Percentiles rank a stretch among this genome's conserved stretches.
Conservation (phyloP, 2,888 invertebrate genomes). For the Mesorhabditis sp. region DNA sequence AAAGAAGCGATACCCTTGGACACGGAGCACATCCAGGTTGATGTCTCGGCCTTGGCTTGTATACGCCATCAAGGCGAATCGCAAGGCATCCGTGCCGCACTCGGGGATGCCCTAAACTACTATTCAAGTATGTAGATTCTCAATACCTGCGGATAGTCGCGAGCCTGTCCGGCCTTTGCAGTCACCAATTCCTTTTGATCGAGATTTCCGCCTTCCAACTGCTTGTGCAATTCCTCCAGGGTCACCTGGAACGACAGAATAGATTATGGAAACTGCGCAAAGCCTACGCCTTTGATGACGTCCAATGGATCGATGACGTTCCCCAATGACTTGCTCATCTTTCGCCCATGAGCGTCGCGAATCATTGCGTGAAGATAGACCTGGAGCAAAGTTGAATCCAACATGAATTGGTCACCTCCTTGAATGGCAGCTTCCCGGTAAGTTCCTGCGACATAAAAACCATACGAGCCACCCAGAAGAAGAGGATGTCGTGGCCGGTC, state of each 20-base stretch:
- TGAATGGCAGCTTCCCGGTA: constrained; percentile 85
- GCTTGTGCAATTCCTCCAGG: constrained; percentile 73
- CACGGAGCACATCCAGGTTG: constrained; percentile 88
- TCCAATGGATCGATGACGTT: constrained; percentile 96
- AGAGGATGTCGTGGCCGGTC: constrained; percentile 82
- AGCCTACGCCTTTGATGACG: constrained; percentile 69
- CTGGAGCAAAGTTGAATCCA: constrained; percentile 58
- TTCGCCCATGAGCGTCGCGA: constrained; percentile 92
- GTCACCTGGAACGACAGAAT: constrained; percentile 63
- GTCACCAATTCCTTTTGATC: constrained; percentile 78
- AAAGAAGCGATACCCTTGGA: constrained; percentile 66
- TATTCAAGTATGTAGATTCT: not conserved
- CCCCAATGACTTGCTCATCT: constrained; percentile 97
- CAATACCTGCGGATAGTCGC: constrained; percentile 53
- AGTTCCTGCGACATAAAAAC: constrained; percentile 90
- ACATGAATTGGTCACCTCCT: constrained; percentile 60
- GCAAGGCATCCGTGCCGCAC: constrained; percentile 76
- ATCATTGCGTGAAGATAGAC: constrained; percentile 94
- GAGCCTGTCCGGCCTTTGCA: constrained; percentile 66
- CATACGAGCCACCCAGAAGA: constrained; percentile 99
- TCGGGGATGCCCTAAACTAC: constrained; percentile 58
- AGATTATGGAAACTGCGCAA: not conserved
- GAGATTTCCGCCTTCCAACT: constrained; percentile 75
- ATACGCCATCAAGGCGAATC: constrained; percentile 84
- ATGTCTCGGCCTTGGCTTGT: constrained; percentile 86